phyloP scores from a whole-genome alignment of 2,113 vertebrate species.

The Numenius arquata region DNA sequence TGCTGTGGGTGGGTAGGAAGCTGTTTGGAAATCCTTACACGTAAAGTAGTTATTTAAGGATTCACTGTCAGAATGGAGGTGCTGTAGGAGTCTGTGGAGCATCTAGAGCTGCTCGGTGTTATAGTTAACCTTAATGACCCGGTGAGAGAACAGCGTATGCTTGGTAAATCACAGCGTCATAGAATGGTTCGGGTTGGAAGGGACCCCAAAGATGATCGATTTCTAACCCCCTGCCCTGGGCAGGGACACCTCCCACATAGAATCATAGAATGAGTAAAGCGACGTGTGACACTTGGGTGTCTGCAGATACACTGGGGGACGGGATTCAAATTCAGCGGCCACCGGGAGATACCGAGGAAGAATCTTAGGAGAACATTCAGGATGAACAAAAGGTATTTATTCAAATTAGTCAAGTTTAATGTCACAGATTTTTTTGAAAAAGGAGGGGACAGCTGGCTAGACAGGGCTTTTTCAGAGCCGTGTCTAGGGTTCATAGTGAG shows the following conservation, averaged over 20 bases:
- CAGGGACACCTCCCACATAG: too few relatives aligned
- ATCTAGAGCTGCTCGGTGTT: neutral
- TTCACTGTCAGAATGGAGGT: neutral
- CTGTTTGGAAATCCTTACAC: neutral
- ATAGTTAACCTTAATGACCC: neutral
- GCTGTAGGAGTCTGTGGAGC: neutral
- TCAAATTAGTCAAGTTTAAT: neutral
- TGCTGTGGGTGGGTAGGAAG: neutral
- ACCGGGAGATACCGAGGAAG: neutral
- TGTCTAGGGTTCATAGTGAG: neutral
- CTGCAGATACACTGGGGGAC: neutral
- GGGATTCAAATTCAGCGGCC: neutral
- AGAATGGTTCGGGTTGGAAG: too few relatives aligned
- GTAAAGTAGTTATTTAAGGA: neutral
- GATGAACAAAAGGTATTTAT: neutral
- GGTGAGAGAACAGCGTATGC: accelerated
- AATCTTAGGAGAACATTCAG: neutral
- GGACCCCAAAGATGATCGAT: too few relatives aligned
- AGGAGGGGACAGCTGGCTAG: neutral
- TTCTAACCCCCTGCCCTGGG: too few relatives aligned
- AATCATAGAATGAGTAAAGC: neutral
- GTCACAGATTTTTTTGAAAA: neutral
- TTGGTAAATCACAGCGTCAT: neutral
- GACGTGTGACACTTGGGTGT: neutral
- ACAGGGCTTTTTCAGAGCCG: neutral